A percentile compares a stretch with the other conserved stretches of the same genome.
Conservation (phyloP, 2,113 vertebrate genomes). For the Ceyx cyanopectus region DNA sequence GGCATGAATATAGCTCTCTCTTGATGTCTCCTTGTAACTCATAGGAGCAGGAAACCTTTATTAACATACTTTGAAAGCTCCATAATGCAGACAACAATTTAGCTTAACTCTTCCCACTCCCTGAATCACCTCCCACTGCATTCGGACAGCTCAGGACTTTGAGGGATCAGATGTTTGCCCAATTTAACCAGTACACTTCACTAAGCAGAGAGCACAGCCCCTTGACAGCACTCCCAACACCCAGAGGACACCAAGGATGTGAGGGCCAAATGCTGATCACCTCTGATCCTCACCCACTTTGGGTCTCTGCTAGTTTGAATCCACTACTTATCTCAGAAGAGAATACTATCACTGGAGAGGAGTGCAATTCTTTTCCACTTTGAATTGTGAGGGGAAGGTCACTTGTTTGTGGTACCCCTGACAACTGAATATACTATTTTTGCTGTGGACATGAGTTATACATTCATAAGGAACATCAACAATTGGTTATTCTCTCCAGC, state of each 20-base stretch:
- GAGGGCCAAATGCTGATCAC: background rate
- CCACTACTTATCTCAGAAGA: background rate
- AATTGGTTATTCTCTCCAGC: background rate
- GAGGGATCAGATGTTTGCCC: background rate
- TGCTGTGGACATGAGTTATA: background rate
- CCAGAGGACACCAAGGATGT: background rate
- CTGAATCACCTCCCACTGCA: background rate
- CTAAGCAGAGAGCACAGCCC: background rate
- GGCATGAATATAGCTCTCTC: background rate
- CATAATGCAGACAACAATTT: background rate
- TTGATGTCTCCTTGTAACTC: background rate
- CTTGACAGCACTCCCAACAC: background rate
- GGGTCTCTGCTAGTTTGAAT: background rate
- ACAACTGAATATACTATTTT: background rate
- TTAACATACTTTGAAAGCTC: constrained; percentile 25
- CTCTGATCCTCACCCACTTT: background rate
- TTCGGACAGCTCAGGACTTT: background rate
- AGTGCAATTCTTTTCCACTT: background rate
- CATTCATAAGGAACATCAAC: background rate
- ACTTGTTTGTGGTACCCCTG: background rate
- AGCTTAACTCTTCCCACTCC: background rate
- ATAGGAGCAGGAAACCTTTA: constrained; percentile 7
- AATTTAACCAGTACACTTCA: background rate
- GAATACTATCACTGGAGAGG: background rate
- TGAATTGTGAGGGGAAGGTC: background rate